Percentiles rank a stretch among this genome's conserved stretches.
Evolutionary conservation across 1,140 invertebrate genomes (phyloP).

Genomic region (Cydia fagiglandana): DNA sequence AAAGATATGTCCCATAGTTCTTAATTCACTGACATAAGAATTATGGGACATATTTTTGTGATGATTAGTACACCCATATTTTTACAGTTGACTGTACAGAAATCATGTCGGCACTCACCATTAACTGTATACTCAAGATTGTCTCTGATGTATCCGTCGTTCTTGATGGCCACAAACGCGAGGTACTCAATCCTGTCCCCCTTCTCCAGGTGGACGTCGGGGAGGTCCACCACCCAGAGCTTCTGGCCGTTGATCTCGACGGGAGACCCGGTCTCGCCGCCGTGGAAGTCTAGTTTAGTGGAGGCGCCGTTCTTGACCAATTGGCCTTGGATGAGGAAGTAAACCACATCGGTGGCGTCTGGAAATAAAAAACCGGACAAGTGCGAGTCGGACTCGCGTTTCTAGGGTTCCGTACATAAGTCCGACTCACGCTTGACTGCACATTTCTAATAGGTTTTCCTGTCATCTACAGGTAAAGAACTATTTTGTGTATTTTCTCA

Average conservation of each 20-base stretch:
- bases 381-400: too few species aligned
- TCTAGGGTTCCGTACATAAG: too few species aligned
- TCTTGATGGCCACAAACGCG: conserved; percentile 58
- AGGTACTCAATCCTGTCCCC: conserved; percentile 74
- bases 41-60: too few species aligned
- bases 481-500: too few species aligned
- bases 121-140: conserved; percentile 42
- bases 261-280: conserved; percentile 43
- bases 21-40: too few species aligned
- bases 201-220: conserved; percentile 46
- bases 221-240: conserved; percentile 58
- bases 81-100: too few species aligned
- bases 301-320: conserved; percentile 43
- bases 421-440: too few species aligned
- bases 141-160: conserved; percentile 48
- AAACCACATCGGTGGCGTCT: conserved; percentile 53
- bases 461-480: too few species aligned
- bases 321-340: conserved; percentile 67
- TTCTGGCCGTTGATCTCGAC: conserved; percentile 39
- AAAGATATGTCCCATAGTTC: too few species aligned
- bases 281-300: conserved; percentile 47
- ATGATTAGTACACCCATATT: too few species aligned
- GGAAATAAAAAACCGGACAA: too few species aligned
- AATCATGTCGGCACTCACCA: conserved; percentile 35
- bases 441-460: too few species aligned